These are phyloP conservation scores for Gorilla gorilla DNA, from an alignment of 2,113 vertebrate species.

Conservation along the genomic window DNA sequence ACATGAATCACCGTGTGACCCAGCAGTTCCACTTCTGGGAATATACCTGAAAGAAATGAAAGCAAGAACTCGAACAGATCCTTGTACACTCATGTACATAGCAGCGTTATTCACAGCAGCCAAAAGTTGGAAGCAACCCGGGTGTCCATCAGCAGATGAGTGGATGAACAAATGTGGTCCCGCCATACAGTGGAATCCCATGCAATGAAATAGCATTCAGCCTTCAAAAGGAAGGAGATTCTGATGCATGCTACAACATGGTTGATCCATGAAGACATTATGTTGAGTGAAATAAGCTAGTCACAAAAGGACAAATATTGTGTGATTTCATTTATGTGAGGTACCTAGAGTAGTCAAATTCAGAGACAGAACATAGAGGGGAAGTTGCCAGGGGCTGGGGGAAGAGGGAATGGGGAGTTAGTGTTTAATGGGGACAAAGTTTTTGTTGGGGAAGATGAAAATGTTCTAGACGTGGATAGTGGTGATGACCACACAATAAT, in stretches of 20 bases:
- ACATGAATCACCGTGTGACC: background rate
- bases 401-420: background rate
- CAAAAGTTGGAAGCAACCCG: background rate
- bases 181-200: no score
- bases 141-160: background rate
- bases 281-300: background rate
- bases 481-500: background rate
- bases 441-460: background rate
- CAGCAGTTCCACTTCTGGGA: background rate
- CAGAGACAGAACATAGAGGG: background rate
- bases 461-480: no score
- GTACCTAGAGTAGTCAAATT: background rate
- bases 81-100: background rate
- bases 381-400: background rate
- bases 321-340: no score
- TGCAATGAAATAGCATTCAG: background rate
- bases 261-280: background rate
- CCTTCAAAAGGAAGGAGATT: background rate
- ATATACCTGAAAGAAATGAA: background rate
- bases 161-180: background rate
- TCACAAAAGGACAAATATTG: background rate
- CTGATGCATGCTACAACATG: no score
- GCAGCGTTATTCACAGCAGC: background rate
- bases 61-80: background rate
- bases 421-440: background rate